Conservation (phyloP, 2,888 invertebrate species). For the Orchesella flavescens region DNA sequence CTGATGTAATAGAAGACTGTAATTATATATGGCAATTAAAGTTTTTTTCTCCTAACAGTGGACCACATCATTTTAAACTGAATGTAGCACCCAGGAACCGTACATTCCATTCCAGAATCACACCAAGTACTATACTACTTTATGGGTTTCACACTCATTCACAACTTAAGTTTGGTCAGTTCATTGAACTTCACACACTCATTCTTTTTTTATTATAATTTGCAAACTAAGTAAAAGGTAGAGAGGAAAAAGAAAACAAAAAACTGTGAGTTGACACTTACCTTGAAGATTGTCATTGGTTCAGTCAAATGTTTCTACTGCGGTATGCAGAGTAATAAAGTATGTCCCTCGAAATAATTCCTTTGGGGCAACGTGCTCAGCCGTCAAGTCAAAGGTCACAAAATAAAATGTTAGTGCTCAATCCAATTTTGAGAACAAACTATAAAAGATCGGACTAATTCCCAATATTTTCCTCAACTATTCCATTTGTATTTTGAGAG, state of each 20-base stretch:
- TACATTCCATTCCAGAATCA: background rate
- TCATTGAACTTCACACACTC: constrained; percentile 55
- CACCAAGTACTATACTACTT: background rate
- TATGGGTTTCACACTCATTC: constrained; percentile 16
- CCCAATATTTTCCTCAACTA: constrained; percentile 22
- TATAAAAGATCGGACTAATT: background rate
- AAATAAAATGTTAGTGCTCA: constrained; percentile 10
- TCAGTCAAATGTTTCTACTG: constrained; percentile 24
- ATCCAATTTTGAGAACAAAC: constrained; percentile 15
- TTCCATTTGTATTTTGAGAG: constrained; percentile 29
- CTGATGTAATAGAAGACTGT: background rate
- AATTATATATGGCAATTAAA: constrained; percentile 50
- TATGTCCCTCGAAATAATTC: background rate
- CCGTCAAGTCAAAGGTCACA: constrained; percentile 33
- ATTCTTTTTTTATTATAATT: constrained; percentile 2
- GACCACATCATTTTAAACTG: constrained; percentile 14
- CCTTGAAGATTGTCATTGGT: constrained; percentile 49
- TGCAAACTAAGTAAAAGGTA: background rate
- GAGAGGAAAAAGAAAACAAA: constrained; percentile 14
- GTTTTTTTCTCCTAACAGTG: constrained; percentile 17
- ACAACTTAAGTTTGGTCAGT: constrained; percentile 14
- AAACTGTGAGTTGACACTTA: constrained; percentile 20
- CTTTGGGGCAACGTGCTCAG: constrained; percentile 33
- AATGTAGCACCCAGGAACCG: background rate
- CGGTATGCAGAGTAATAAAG: constrained; percentile 1